phyloP scores from a whole-genome alignment of 2,113 vertebrate species.

The Sinocyclocheilus anshuiensis region DNA sequence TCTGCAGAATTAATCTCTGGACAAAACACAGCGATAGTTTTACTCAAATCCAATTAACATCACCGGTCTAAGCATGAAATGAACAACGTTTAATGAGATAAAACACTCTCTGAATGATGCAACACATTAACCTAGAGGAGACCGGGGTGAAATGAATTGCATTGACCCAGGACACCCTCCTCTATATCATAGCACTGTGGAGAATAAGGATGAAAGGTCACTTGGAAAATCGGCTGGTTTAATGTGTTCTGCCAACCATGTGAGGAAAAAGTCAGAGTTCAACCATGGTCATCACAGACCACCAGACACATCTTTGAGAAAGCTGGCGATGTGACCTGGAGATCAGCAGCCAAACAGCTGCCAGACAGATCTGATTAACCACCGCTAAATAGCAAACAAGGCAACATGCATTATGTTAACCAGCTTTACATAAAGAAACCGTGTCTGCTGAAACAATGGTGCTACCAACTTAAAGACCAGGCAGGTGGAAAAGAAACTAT shows the following conservation, averaged over 20 bases:
- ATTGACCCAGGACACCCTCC: background rate
- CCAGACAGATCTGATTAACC: slow-evolving; percentile 1
- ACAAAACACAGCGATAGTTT: background rate
- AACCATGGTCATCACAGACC: background rate
- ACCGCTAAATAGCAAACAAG: background rate
- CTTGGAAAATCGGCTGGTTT: background rate
- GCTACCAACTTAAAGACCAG: background rate
- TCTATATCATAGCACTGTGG: background rate
- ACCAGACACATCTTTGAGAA: background rate
- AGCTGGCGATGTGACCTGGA: background rate
- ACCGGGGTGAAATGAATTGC: slow-evolving; percentile 12
- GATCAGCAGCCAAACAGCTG: background rate
- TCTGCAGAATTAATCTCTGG: background rate
- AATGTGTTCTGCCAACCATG: slow-evolving; percentile 28
- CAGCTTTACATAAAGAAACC: background rate
- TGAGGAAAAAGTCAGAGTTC: slow-evolving; percentile 22
- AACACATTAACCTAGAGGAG: slow-evolving; percentile 1
- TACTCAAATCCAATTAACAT: background rate
- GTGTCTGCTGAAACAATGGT: slow-evolving; percentile 3
- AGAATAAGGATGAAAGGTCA: slow-evolving; percentile 31
- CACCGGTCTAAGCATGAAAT: background rate
- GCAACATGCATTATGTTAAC: background rate
- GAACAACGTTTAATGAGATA: background rate
- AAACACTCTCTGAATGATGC: background rate
- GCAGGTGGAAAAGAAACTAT: background rate